Conservation (phyloP, 1,140 invertebrate genomes). For the Delia radicum region DNA sequence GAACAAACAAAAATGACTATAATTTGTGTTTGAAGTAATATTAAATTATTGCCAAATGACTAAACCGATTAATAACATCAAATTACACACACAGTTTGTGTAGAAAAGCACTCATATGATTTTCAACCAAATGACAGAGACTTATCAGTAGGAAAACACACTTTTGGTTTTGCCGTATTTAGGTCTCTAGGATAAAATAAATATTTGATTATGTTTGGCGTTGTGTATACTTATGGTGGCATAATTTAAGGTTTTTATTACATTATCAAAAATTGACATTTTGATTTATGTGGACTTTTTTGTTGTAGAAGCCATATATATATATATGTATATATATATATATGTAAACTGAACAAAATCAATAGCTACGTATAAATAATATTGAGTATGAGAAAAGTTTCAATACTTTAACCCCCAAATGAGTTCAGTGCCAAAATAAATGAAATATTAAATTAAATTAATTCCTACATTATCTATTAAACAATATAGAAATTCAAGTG, state of each 20-base stretch:
- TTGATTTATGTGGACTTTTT: constrained; percentile 5
- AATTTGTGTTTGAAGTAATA: too few relatives aligned
- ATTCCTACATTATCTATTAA: too few relatives aligned
- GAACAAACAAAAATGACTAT: too few relatives aligned
- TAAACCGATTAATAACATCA: not conserved
- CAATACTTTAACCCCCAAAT: too few relatives aligned
- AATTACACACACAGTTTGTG: not conserved
- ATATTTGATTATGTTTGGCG: not conserved
- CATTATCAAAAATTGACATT: not conserved
- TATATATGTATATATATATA: too few relatives aligned
- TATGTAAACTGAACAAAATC: too few relatives aligned
- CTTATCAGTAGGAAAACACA: not conserved
- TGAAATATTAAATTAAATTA: too few relatives aligned
- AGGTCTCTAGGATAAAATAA: not conserved
- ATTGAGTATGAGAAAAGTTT: too few relatives aligned
- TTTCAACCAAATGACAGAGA: not conserved
- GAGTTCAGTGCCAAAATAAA: too few relatives aligned
- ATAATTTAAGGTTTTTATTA: not conserved
- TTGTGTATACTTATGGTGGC: not conserved
- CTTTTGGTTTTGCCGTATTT: not conserved
- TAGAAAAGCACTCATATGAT: not conserved
- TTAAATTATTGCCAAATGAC: not conserved
- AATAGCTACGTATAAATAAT: too few relatives aligned
- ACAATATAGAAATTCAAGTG: too few relatives aligned
- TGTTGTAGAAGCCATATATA: too few relatives aligned